A percentile compares a stretch with the other conserved stretches of the same genome.
Evolutionary conservation across 53 echinoderm and acorn worm genomes (phyloP).

Genomic region (Crossaster papposus): DNA sequence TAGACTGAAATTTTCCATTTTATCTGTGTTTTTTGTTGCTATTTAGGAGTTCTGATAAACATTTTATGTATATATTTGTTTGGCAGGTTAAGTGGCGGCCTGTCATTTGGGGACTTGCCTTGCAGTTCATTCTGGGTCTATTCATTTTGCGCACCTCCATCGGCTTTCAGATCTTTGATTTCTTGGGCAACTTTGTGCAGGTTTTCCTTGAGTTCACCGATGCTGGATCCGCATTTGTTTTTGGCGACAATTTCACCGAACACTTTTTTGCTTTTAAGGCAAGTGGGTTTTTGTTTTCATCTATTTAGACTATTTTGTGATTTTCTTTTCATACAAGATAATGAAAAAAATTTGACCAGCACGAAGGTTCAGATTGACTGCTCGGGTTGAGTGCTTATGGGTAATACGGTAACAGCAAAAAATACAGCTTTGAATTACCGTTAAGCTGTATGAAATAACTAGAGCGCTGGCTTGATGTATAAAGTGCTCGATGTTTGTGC

Average conservation of each 20-base stretch:
- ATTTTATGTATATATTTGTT: not conserved
- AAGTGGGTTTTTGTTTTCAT: not conserved
- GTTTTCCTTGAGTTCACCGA: slow-evolving; percentile 78
- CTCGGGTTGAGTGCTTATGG: no score
- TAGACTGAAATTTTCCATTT: no score
- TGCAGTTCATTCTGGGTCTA: slow-evolving; percentile 91
- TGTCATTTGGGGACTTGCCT: slow-evolving; percentile 91
- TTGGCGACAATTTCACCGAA: slow-evolving; percentile 73
- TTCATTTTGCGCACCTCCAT: slow-evolving; percentile 85
- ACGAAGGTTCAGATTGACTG: no score
- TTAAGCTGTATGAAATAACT: no score
- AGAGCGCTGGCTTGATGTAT: no score
- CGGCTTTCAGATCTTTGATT: slow-evolving; percentile 82
- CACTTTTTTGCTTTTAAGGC: slow-evolving; percentile 98
- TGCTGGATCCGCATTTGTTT: slow-evolving; percentile 82
- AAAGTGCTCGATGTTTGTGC: no score
- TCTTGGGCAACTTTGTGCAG: slow-evolving; percentile 80
- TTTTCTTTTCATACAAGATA: not conserved
- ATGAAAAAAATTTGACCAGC: no score
- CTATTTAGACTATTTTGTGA: not conserved
- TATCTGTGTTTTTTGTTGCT: not conserved
- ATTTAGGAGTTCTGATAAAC: not conserved
- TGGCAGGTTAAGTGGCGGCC: slow-evolving; percentile 96
- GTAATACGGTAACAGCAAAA: no score
- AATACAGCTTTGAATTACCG: no score